Conservation (phyloP, 2,888 invertebrate species). For the Papilio protenor region DNA sequence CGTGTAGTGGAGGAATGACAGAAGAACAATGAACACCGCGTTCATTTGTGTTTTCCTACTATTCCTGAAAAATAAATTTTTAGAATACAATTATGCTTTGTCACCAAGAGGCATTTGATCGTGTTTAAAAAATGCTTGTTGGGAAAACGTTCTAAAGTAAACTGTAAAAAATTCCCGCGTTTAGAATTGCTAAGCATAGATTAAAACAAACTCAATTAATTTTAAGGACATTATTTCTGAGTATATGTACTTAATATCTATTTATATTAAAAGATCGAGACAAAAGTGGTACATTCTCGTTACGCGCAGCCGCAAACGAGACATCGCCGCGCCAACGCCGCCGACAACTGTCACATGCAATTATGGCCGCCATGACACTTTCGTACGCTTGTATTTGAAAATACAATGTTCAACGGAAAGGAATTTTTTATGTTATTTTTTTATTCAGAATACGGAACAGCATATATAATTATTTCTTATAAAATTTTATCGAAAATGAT, state of each 20-base stretch:
- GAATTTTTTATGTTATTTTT: slow-evolving; percentile 58
- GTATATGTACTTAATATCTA: slow-evolving; percentile 50
- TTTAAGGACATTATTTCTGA: neutral
- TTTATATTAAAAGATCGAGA: slow-evolving; percentile 66
- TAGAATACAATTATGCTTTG: too few relatives aligned
- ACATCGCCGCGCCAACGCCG: slow-evolving; percentile 63
- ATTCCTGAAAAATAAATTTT: too few relatives aligned
- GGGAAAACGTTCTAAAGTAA: neutral
- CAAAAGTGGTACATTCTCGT: slow-evolving; percentile 70
- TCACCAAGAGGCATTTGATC: too few relatives aligned
- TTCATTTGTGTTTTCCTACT: neutral
- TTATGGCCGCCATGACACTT: slow-evolving; percentile 79
- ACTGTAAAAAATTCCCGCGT: neutral
- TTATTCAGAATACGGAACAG: slow-evolving; percentile 45
- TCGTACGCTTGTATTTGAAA: slow-evolving; percentile 77
- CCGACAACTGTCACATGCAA: slow-evolving; percentile 79
- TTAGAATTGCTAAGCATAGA: neutral
- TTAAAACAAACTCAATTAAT: neutral
- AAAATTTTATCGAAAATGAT: neutral
- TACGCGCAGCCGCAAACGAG: slow-evolving; percentile 75
- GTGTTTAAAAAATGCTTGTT: too few relatives aligned
- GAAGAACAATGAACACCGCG: neutral
- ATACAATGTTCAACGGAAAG: slow-evolving; percentile 64
- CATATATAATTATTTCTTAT: neutral
- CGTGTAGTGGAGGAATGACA: neutral